Percentiles rank a stretch among this genome's conserved stretches.
phyloP scores from a whole-genome alignment of 2,797 vertebrate genomes.

The Platalea minor region DNA sequence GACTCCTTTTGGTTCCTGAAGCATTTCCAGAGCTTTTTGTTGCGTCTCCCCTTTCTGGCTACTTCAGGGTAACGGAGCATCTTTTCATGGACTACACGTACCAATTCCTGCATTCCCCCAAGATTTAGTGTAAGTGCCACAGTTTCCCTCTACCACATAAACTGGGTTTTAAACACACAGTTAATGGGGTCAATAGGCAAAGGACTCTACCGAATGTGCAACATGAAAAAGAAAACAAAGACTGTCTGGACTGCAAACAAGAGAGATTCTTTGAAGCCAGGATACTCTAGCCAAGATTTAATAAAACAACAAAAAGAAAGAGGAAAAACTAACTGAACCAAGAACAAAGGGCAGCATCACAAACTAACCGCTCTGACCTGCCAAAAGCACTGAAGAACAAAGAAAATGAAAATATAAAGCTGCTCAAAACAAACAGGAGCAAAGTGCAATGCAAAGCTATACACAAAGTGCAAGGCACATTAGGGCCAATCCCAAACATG shows the following conservation, averaged over 20 bases:
- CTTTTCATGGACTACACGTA: background rate
- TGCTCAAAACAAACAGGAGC: slow-evolving; percentile 30
- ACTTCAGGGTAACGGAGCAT: background rate
- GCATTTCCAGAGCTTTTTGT: background rate
- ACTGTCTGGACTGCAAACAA: background rate
- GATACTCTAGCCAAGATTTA: slow-evolving; percentile 3
- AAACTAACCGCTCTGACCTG: background rate
- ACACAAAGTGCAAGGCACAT: background rate
- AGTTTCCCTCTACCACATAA: background rate
- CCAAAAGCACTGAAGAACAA: slow-evolving; percentile 19
- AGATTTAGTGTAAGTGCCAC: background rate
- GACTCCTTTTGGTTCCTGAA: background rate
- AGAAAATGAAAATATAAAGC: slow-evolving; percentile 34
- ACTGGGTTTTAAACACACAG: background rate
- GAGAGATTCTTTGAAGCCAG: slow-evolving; percentile 26
- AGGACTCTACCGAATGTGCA: background rate
- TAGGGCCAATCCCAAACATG: background rate
- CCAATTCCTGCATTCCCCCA: background rate
- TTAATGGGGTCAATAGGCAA: slow-evolving; percentile 21
- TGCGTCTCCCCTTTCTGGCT: background rate
- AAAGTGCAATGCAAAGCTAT: background rate
- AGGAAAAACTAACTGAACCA: slow-evolving; percentile 10
- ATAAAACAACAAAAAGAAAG: slow-evolving; percentile 45
- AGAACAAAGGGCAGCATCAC: slow-evolving; percentile 26
- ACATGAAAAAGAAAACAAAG: slow-evolving; percentile 3